phyloP scores from a whole-genome alignment of 2,888 invertebrate genomes.

The Pachydiplax longipennis region DNA sequence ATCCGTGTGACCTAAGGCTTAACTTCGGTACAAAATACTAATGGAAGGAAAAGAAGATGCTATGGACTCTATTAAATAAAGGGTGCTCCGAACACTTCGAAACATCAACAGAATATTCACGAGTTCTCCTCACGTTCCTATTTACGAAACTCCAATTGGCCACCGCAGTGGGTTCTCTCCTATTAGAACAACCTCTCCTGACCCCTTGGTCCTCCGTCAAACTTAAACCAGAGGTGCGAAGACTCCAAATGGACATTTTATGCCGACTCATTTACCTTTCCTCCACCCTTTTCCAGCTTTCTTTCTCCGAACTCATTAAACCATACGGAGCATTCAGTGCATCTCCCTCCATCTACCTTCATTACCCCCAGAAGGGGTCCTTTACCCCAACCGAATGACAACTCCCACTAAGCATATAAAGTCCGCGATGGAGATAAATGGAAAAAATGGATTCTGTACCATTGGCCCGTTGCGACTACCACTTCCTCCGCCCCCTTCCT shows the following conservation, averaged over 20 bases:
- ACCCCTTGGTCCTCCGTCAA: no score
- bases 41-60: no score
- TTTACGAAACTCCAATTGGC: no score
- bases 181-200: no score
- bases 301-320: background rate
- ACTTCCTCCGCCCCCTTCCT: background rate
- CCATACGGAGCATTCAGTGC: background rate
- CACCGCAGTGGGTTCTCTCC: no score
- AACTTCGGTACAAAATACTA: no score
- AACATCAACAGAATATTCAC: no score
- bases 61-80: no score
- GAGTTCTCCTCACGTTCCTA: no score
- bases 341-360: background rate
- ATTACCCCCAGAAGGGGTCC: background rate
- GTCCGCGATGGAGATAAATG: slow-evolving; percentile 13
- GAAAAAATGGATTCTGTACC: background rate
- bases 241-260: background rate
- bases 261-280: background rate
- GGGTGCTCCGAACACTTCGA: no score
- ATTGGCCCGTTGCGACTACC: background rate
- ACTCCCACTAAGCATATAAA: slow-evolving; percentile 10
- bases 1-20: no score
- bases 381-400: background rate
- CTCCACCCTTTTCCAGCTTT: background rate
- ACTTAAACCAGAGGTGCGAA: no score